Base-by-base conservation (phyloP, 2,113 vertebrate species). In the Lipophrys pholis region DNA sequence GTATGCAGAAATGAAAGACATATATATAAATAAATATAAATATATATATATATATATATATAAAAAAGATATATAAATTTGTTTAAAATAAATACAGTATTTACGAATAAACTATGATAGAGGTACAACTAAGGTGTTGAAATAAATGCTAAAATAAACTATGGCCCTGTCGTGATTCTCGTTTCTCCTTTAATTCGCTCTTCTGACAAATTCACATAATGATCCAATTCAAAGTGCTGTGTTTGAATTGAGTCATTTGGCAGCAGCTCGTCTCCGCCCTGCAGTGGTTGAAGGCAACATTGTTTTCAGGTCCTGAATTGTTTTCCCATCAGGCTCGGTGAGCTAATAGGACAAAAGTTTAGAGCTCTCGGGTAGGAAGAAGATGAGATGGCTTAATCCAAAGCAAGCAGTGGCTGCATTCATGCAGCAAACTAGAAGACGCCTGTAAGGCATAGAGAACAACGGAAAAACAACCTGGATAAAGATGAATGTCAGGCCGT, bases 131-230 rank as follows among this genome's bases (percentile, higher is more conserved):
- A 92, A 93, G 88, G 88, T 91, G 90, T 93, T 90, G 89, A 91
- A 94, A 93, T 94, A 93, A 94, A 93, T 85, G 69, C 81, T 87
- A 76, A 91, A 89, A 81, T 86, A 83, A 90, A 90, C 76, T 71
- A 11, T 76, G 69, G 58, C 50, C 73, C 61, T 82, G 86, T 71
- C 5, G 64, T 84, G 62, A 55, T 86, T 85, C 55, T 84, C 65
- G 16, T 85, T 86, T 84, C 62, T 84, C 71, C 62, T 57, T 67
- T 52, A 40, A 65, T 74, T 83, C 59, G 49, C 60, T 71, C 63
- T n/a, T 79, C 46, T 76, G 52, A 80, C 78, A 73, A 52, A 54
- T 79, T 85, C 69, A 60, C 76, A 69, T 80, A 70, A 83, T 78
- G 80, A 83, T 88, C 45, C 42, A 45, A 69, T 88, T 78, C 53